Evolutionary conservation across 2,888 invertebrate species (phyloP), one percentile per base, ranked within the genome.

Genomic region (Heteropelma amictum): DNA sequence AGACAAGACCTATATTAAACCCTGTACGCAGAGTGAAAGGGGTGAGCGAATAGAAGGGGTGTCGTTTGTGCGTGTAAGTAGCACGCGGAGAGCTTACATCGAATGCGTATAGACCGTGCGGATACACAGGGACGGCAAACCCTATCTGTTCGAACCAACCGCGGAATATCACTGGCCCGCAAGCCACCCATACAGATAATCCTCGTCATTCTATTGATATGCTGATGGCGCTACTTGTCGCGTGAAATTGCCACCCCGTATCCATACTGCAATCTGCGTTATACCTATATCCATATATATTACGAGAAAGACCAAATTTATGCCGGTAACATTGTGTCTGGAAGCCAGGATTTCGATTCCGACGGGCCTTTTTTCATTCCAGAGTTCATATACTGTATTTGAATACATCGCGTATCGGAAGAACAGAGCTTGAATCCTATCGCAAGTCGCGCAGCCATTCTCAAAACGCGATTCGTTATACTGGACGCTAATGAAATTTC

Each of bases 231-330:
- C 86, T 85, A 89, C 88, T 87, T 89, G 89, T 89, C 89, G 87
- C 89, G 87, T 89, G 89, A 89, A 89, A 89, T 89, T 89, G 89
- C 87, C 87, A 88, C 84, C 86, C 85, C 85, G 85, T 84, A 84
- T 73, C 77, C 81, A 82, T 83, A 85, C 83, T 87, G 85, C 86
- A 40, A 23, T 45, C 45, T 45, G 7, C 19, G 17, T 14, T 26
- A n/a, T 4, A 10, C 28, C 5, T 17, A 17, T 60, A 33, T 26
- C n/a, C n/a, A 12, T 14, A 12, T 47, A 10, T 45, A 30, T 12
- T 21, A 5, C 60, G 33, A 61, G 56, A 30, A 14, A 56, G 51
- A 51, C 45, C 45, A 45, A 49, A 54, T 64, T 6, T 56, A 63
- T 51, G 38, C 47, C 38, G 56, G 49, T 45, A 19, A 63, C 47